Evolutionary conservation across 2,113 vertebrate species (phyloP).

Genomic region (Rhea americana): DNA sequence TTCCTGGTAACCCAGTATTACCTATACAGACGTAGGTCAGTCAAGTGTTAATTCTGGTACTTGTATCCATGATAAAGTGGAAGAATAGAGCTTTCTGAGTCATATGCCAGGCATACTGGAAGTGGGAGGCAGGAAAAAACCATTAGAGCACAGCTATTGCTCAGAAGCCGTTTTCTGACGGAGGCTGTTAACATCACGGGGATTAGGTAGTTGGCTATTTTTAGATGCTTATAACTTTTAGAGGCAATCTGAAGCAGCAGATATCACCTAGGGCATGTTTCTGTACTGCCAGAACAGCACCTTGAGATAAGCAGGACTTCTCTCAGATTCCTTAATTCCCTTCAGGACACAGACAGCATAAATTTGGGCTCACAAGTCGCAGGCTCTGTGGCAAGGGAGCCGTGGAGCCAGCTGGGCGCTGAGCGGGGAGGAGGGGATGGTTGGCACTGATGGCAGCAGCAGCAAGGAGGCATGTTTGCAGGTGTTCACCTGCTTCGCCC

Average conservation of each 20-base stretch:
- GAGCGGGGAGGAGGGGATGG: background rate
- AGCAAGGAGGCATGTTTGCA: background rate
- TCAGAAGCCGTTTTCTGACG: constrained; percentile 5
- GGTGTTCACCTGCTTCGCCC: background rate
- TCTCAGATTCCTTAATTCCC: constrained; percentile 47
- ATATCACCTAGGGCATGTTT: background rate
- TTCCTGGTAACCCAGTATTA: background rate
- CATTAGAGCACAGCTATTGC: background rate
- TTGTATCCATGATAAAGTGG: background rate
- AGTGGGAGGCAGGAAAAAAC: background rate
- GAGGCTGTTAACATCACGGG: constrained; percentile 24
- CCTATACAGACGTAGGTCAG: background rate
- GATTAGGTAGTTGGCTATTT: constrained; percentile 46
- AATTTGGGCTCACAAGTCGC: background rate
- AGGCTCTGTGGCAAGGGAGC: background rate
- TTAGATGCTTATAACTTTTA: constrained; percentile 50
- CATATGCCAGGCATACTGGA: background rate
- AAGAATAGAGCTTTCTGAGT: background rate
- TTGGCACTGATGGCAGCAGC: background rate
- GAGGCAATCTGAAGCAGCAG: constrained; percentile 40
- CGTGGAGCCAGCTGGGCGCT: constrained; percentile 12
- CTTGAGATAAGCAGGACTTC: constrained; percentile 41
- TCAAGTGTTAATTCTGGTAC: background rate
- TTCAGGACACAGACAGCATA: constrained; percentile 26
- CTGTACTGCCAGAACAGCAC: constrained; percentile 32